These are phyloP conservation scores for Platyrinchus mystaceus DNA, from an alignment of 2,797 vertebrate genomes.

Conservation along the genomic window DNA sequence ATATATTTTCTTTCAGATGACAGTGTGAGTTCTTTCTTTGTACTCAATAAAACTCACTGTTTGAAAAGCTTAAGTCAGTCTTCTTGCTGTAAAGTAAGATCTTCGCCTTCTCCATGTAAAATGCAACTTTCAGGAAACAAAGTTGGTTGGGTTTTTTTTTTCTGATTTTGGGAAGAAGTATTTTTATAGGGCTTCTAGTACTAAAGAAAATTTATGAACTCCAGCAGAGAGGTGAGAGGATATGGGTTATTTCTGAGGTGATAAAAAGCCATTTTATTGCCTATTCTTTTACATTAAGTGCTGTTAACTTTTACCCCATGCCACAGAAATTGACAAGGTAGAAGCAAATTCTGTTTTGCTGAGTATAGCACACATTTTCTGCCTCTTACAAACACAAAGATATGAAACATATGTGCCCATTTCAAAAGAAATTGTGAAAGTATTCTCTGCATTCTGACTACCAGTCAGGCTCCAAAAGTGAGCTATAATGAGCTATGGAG, in stretches of 20 bases:
- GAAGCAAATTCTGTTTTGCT: not conserved
- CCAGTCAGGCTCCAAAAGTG: not conserved
- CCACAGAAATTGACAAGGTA: not conserved
- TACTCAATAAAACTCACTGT: not conserved
- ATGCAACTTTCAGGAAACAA: not conserved
- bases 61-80: not conserved
- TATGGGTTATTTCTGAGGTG: not conserved
- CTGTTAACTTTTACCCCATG: not conserved
- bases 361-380: not conserved
- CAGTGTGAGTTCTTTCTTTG: not conserved
- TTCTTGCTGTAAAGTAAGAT: not conserved
- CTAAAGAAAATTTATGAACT: conserved; percentile 10
- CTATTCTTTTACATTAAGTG: not conserved
- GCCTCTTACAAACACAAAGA: not conserved
- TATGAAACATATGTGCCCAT: not conserved
- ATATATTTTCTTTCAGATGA: not conserved
- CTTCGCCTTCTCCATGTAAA: not conserved
- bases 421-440: not conserved
- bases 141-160: not conserved
- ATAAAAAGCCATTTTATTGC: not conserved
- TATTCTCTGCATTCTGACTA: not conserved
- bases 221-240: not conserved
- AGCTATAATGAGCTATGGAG: not conserved
- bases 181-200: conserved; percentile 1
- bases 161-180: not conserved